Base-by-base conservation (phyloP, 2,888 invertebrate species). In the Heliconius aoede region DNA sequence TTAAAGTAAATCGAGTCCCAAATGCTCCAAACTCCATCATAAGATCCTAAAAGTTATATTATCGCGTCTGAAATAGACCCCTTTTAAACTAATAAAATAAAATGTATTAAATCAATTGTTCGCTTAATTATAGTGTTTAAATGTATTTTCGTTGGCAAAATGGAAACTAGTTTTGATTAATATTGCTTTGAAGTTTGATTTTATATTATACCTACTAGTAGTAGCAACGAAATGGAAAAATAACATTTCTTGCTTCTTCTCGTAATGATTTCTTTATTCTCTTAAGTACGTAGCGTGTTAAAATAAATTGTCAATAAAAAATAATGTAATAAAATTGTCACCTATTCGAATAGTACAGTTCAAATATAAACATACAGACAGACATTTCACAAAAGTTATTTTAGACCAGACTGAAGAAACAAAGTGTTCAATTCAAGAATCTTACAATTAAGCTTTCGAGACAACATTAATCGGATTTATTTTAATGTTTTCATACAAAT, bases 391-490 rank as follows among this genome's bases (percentile, higher is more conserved):
- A 46, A 7, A 46, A 1, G 18, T 21, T 46, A 21, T 21, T 46
- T 46, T 46, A 46, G 7, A 18, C 28, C 32, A 58, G 30, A 62
- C 58, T 7, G 26, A 46, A 61, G 51, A 28, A 75, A 75, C 58
- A 51, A 74, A 74, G 60, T 58, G 36, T 73, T 69, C 46, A 65
- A 72, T 77, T 75, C 36, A 68, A 62, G 67, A 79, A 76, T 77
- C 75, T 76, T 74, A 76, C 68, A 74, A 76, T 74, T 76, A 64
- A 72, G 72, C 76, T 74, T 72, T 72, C 21, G 72, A 61, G 74
- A 67, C 73, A 73, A 65, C 73, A 61, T 62, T 79, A 79, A 79
- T 78, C 76, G 76, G 79, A 78, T 79, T 79, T 74, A 60, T 60
- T 58, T n/a, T 32, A 55, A 26, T 26, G 18, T 21, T 26, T 26